phyloP scores from a whole-genome alignment of 2,113 vertebrate species.

The Orientallactaga bullata region DNA sequence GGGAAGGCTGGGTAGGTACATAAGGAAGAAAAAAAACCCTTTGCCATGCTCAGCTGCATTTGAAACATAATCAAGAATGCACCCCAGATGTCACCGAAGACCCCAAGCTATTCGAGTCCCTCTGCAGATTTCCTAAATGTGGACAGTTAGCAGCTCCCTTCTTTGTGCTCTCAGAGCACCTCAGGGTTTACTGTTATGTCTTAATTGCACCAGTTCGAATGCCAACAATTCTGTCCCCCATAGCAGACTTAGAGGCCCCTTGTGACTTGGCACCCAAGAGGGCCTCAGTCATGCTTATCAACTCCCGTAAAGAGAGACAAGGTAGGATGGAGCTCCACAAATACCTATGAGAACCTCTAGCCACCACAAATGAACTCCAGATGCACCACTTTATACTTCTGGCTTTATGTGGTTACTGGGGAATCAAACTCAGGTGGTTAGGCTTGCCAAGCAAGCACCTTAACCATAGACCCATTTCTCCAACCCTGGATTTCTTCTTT shows the following conservation, averaged over 20 bases:
- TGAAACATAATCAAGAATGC: neutral
- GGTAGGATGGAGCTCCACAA: neutral
- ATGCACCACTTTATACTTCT: no score
- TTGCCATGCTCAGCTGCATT: no score
- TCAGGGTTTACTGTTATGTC: neutral
- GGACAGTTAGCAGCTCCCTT: neutral
- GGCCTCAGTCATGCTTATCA: neutral
- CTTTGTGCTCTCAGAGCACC: neutral
- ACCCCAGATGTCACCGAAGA: neutral
- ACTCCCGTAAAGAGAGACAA: neutral
- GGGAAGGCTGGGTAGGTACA: no score
- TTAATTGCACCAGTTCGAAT: conserved; percentile 32
- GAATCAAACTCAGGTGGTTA: neutral
- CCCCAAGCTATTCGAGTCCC: neutral
- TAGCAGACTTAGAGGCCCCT: neutral
- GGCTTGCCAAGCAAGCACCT: no score
- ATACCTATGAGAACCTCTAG: neutral
- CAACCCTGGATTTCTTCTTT: no score
- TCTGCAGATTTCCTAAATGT: neutral
- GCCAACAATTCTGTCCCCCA: neutral
- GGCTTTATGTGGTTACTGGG: no score
- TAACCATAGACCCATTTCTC: no score
- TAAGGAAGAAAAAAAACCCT: neutral
- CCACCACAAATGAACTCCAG: no score
- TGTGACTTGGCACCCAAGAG: neutral